Percentiles rank a stretch among this genome's conserved stretches.
Conservation (phyloP, 2,797 vertebrate species). For the Lepus townsendii region DNA sequence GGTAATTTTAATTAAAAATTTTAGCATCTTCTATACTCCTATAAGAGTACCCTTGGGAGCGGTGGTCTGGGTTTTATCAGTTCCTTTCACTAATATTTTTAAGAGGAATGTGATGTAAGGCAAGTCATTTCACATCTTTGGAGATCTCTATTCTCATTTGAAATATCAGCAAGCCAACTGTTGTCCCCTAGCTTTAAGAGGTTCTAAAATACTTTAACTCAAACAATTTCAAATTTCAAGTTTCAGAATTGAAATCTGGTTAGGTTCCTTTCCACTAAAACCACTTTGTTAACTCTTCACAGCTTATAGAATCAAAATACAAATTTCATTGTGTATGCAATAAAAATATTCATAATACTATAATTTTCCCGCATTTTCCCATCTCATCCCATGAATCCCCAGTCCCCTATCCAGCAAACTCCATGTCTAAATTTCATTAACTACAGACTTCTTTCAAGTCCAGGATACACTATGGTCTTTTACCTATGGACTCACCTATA, state of each 20-base stretch:
- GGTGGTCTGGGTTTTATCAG: neutral
- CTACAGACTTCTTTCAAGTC: neutral
- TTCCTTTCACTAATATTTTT: neutral
- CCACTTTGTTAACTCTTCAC: neutral
- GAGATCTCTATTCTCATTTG: neutral
- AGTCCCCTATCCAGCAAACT: neutral
- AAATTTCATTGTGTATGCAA: neutral
- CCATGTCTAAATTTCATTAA: neutral
- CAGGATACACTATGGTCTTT: neutral
- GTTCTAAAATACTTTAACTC: neutral
- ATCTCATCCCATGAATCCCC: neutral
- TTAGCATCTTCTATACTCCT: neutral
- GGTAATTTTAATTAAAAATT: neutral
- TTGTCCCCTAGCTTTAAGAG: neutral
- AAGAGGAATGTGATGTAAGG: neutral
- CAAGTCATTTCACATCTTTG: neutral
- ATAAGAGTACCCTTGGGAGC: neutral
- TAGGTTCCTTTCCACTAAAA: neutral
- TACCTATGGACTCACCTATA: neutral
- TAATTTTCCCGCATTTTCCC: neutral
- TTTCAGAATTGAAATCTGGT: slow-evolving; percentile 48
- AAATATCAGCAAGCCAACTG: neutral
- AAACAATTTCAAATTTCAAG: neutral
- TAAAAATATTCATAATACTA: neutral
- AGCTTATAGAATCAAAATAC: neutral